These are phyloP conservation scores for Poecile montanus DNA, from an alignment of 2,797 vertebrate species.

Conservation along the genomic window DNA sequence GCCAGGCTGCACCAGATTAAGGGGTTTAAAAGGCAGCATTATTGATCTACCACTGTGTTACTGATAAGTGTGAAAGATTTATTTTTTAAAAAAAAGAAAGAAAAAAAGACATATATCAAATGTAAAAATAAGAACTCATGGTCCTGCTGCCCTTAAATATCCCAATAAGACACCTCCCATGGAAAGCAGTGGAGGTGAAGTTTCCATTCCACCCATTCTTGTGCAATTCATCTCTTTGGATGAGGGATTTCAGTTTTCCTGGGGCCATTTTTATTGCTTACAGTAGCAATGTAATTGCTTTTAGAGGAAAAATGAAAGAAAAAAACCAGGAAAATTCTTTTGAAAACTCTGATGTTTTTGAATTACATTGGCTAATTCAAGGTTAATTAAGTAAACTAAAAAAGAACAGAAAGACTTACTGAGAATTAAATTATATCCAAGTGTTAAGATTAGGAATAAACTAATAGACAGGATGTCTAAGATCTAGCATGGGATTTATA, in stretches of 20 bases:
- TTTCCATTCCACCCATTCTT: conserved; percentile 9
- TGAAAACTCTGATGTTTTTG: neutral
- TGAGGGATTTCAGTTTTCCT: neutral
- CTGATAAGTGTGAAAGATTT: conserved; percentile 11
- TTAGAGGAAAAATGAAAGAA: neutral
- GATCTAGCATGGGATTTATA: neutral
- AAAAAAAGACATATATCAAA: neutral
- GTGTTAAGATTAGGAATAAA: neutral
- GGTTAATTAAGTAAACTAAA: neutral
- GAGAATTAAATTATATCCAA: neutral
- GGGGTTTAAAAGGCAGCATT: conserved; percentile 19
- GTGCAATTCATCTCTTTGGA: neutral
- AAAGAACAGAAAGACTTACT: neutral
- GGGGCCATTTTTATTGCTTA: neutral
- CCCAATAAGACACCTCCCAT: conserved; percentile 19
- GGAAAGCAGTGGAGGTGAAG: neutral
- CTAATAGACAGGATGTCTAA: neutral
- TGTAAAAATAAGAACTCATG: conserved; percentile 23
- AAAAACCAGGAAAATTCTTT: neutral
- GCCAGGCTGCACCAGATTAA: neutral
- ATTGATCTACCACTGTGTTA: neutral
- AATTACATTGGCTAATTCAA: neutral
- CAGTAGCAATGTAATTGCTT: neutral
- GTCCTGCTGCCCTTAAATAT: conserved; percentile 33
- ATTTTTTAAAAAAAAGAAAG: too few species aligned